Percentiles rank a stretch among this genome's conserved stretches.
Conservation (phyloP, 2,888 invertebrate species). For the Coenonympha glycerion region DNA sequence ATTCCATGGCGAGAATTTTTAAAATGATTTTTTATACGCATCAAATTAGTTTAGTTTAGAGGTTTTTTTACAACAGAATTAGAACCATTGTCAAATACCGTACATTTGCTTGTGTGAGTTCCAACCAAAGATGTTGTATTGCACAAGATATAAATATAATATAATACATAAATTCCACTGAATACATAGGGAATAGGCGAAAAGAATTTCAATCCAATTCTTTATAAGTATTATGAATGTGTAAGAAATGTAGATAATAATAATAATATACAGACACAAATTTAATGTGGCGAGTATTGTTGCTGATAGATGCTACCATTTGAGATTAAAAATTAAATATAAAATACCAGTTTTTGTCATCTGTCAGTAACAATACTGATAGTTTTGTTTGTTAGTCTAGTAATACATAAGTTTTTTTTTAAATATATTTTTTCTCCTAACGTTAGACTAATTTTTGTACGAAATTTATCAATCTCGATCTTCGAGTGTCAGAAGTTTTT, state of each 20-base stretch:
- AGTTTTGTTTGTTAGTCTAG: conserved; percentile 10
- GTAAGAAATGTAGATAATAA: conserved; percentile 10
- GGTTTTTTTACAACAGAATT: too few species aligned
- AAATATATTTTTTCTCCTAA: conserved; percentile 7
- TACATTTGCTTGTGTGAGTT: too few species aligned
- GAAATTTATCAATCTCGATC: conserved; percentile 3
- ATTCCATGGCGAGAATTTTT: too few species aligned
- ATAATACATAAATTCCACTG: too few species aligned
- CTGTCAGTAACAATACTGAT: conserved; percentile 14
- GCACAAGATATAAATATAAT: too few species aligned
- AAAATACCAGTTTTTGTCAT: conserved; percentile 7
- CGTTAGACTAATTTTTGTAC: conserved; percentile 8
- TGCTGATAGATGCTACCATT: conserved; percentile 17
- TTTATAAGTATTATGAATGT: conserved; percentile 6
- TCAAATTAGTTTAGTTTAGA: too few species aligned
- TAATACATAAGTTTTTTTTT: conserved; percentile 1
- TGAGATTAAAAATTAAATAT: conserved; percentile 20
- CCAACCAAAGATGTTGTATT: too few species aligned
- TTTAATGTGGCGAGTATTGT: conserved; percentile 19
- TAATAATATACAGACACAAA: background rate
- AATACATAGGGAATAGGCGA: too few species aligned
- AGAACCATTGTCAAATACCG: too few species aligned
- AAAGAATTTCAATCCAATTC: conserved; percentile 20
- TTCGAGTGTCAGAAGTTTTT: conserved; percentile 1
- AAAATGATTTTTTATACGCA: too few species aligned